Evolutionary conservation across 1,140 invertebrate genomes (phyloP).

Genomic region (Mamestra configurata): DNA sequence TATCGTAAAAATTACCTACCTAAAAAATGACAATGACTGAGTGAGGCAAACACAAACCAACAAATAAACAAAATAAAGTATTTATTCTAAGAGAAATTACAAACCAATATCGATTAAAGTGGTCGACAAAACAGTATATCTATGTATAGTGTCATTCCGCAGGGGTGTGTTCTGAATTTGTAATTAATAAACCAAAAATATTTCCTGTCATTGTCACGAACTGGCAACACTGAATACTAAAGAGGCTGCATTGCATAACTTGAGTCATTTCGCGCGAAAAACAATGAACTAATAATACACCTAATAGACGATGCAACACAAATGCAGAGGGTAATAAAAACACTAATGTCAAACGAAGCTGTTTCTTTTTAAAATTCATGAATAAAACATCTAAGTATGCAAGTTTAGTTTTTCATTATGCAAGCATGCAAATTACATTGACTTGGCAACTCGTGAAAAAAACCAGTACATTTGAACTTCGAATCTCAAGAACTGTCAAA

Average conservation of each 20-base stretch:
- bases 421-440: slow-evolving; percentile 10
- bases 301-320: slow-evolving; percentile 6
- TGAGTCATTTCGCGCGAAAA: slow-evolving; percentile 1
- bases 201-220: slow-evolving; percentile 16
- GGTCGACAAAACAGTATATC: no score
- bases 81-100: no score
- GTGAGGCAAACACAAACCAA: no score
- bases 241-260: slow-evolving; percentile 24
- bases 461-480: neutral
- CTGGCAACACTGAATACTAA: slow-evolving; percentile 11
- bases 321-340: slow-evolving; percentile 13
- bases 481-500: neutral
- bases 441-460: neutral
- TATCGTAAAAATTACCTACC: no score
- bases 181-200: slow-evolving; percentile 27
- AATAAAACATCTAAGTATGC: slow-evolving; percentile 23
- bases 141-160: neutral
- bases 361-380: slow-evolving; percentile 24
- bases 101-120: no score
- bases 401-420: slow-evolving; percentile 3
- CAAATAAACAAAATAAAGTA: no score
- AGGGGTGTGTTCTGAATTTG: neutral
- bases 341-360: neutral
- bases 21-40: no score
- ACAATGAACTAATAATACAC: slow-evolving; percentile 21